Evolutionary conservation across 2,113 vertebrate species (phyloP).

Genomic region (Mugil cephalus): DNA sequence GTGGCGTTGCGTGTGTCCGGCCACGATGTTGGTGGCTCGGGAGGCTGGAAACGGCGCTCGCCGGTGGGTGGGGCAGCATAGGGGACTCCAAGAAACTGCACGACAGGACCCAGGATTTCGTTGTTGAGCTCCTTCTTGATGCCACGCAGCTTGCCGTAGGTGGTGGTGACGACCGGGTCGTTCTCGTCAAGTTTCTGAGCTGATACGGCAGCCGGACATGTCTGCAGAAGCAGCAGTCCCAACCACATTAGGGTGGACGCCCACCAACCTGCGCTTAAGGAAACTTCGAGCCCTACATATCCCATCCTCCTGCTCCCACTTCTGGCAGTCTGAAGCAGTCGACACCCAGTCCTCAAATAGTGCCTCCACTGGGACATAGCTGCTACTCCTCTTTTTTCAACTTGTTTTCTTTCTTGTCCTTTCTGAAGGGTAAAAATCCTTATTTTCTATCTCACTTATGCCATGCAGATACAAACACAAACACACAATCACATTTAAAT

Average conservation of each 20-base stretch:
- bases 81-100: conserved; percentile 96
- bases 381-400: conserved; percentile 28
- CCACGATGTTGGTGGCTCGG: conserved; percentile 92
- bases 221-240: conserved; percentile 86
- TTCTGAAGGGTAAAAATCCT: neutral
- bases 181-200: conserved; percentile 94
- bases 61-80: conserved; percentile 96
- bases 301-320: conserved; percentile 41
- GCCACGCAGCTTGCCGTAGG: conserved; percentile 92
- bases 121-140: conserved; percentile 99
- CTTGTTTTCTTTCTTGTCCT: conserved; percentile 28
- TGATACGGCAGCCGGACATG: conserved; percentile 73
- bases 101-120: conserved; percentile 96
- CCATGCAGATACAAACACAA: conserved; percentile 57
- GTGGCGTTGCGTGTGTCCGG: conserved; percentile 94
- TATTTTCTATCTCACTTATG: conserved; percentile 39
- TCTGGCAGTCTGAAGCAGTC: conserved; percentile 37
- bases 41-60: conserved; percentile 95
- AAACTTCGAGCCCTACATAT: conserved; percentile 54
- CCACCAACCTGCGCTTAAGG: conserved; percentile 75
- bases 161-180: conserved; percentile 93
- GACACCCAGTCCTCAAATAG: conserved; percentile 42
- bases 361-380: conserved; percentile 65
- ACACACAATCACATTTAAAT: conserved; percentile 36
- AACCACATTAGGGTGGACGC: conserved; percentile 76